Evolutionary conservation across 2,888 invertebrate genomes (phyloP), one percentile per base, ranked within the genome.

Genomic region (Sphinx pinastri): DNA sequence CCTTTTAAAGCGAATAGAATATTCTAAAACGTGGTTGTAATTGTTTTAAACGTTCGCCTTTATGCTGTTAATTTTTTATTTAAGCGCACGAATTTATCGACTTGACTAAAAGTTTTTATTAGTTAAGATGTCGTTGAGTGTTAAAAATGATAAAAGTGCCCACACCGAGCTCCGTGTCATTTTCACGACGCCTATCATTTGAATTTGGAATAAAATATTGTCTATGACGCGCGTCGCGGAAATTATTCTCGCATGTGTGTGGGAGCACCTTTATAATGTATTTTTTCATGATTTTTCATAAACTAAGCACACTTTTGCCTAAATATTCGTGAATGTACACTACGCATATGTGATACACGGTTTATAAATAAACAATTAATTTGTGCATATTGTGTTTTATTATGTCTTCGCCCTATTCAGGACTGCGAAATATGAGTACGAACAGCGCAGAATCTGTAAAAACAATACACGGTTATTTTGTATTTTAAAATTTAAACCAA

Each of bases 281-380:
- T 89, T 88, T 90, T 89, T 88, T 88, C 86, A 87, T 86, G 87
- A 66, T 68, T 68, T 63, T 70, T 71, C 66, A 66, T 68, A 68
- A 68, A 85, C 76, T 87, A 90, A 92, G 90, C 91, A 90, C 93
- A 92, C 90, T 89, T 88, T 89, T 87, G 93, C 91, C 92, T 93
- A 91, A 89, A 85, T 88, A 87, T 83, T 90, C 91, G 88, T 91
- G 86, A 86, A 89, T 91, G 90, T 91, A 91, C 92, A 91, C 89
- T 89, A 88, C 89, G 88, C 90, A 88, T 90, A 92, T 92, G 93
- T 93, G 93, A 93, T 93, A 93, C 91, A 92, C 90, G 85, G 87
- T 93, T 90, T 91, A 90, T 88, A 88, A 91, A 90, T 91, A 92
- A 93, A 92, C 84, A 81, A 88, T 86, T 88, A 85, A 91, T 89